Conservation (phyloP, 2,797 vertebrate genomes). For the Eleutherodactylus coqui region DNA sequence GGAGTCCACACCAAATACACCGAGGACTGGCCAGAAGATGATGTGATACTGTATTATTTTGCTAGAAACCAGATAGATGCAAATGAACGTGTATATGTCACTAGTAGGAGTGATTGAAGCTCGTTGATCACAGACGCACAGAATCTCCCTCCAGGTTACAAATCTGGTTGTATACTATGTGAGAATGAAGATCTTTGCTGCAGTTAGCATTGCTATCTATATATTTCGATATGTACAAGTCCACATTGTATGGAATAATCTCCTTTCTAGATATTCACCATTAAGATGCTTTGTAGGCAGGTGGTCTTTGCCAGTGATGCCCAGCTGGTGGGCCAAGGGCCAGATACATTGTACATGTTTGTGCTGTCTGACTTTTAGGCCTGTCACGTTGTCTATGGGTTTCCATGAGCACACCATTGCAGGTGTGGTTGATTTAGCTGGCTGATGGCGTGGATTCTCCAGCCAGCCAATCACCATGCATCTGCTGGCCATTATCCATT, state of each 20-base stretch:
- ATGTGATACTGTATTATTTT: not conserved
- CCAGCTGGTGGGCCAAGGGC: not conserved
- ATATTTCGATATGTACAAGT: not conserved
- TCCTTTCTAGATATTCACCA: not conserved
- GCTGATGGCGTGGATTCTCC: no score
- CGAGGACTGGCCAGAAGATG: not conserved
- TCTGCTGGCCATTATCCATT: no score
- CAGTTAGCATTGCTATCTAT: not conserved
- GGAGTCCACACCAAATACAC: not conserved
- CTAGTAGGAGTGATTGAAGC: not conserved
- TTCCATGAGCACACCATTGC: no score
- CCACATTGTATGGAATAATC: not conserved
- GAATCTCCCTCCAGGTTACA: not conserved
- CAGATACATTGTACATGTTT: no score
- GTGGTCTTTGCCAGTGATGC: no score
- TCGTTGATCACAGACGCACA: not conserved
- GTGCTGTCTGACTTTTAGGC: no score
- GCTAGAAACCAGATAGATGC: not conserved
- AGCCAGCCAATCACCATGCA: no score
- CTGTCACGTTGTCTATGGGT: no score
- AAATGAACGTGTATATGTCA: not conserved
- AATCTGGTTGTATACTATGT: not conserved
- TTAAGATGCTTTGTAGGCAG: not conserved
- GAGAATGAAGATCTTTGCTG: not conserved
- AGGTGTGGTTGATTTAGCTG: no score